Conservation (phyloP, 2,888 invertebrate species). For the Calameuta pallipes region DNA sequence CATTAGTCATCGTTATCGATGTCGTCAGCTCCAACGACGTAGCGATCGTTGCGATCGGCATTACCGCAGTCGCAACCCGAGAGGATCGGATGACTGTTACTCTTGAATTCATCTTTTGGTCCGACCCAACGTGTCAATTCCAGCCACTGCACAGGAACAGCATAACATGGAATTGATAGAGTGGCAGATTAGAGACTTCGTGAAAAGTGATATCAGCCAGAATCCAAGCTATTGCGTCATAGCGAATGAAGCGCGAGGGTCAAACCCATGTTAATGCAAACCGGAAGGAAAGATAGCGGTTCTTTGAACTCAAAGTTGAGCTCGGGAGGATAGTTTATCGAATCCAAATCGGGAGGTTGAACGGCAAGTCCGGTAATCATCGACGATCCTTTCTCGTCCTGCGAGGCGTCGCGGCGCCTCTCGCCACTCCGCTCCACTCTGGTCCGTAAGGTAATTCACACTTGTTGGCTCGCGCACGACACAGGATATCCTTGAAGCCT, state of each 20-base stretch:
- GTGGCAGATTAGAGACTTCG: neutral
- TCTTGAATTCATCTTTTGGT: neutral
- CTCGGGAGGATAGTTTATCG: neutral
- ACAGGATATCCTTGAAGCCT: slow-evolving; percentile 64
- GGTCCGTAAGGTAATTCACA: slow-evolving; percentile 51
- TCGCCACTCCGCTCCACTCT: neutral
- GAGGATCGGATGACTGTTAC: neutral
- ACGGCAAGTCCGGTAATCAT: neutral
- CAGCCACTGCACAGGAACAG: neutral
- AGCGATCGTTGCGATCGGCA: neutral
- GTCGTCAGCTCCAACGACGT: neutral
- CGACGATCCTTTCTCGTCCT: neutral
- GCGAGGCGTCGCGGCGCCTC: neutral
- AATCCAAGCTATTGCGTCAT: neutral
- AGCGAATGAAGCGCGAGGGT: neutral
- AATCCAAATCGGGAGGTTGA: neutral
- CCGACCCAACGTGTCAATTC: neutral
- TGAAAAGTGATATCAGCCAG: neutral
- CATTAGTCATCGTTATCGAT: neutral
- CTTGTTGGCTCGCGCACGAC: slow-evolving; percentile 53
- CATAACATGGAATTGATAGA: neutral
- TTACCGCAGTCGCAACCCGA: neutral
- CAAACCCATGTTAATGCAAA: neutral
- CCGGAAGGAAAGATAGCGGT: neutral
- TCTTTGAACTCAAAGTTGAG: neutral